phyloP scores from a whole-genome alignment of 1,140 invertebrate genomes.

The Gyrodactylus salaris region DNA sequence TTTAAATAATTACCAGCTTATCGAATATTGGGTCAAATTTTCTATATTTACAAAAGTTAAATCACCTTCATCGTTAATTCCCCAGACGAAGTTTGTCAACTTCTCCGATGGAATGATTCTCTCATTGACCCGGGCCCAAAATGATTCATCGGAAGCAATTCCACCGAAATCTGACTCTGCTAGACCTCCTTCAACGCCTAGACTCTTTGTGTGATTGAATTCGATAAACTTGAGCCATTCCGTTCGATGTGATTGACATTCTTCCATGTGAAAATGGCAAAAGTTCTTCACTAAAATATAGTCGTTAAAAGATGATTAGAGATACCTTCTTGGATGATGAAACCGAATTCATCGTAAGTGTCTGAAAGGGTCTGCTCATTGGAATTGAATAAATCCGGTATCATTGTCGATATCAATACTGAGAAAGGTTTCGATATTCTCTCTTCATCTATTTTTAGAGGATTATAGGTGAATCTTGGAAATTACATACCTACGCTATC shows the following conservation, averaged over 20 bases:
- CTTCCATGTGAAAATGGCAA: not conserved
- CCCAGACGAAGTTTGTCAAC: not conserved
- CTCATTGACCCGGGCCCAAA: not conserved
- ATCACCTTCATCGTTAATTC: not conserved
- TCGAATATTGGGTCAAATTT: too few relatives aligned
- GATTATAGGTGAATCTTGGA: too few relatives aligned
- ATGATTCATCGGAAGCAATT: not conserved
- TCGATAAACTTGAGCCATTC: not conserved
- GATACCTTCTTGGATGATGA: not conserved
- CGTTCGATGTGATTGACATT: not conserved
- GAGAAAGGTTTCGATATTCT: not conserved
- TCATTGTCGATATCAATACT: not conserved
- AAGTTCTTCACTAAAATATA: not conserved
- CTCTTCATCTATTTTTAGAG: too few relatives aligned
- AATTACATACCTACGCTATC: too few relatives aligned
- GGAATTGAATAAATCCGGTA: not conserved
- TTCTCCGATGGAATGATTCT: not conserved
- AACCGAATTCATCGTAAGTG: not conserved
- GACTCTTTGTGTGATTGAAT: not conserved
- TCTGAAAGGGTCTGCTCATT: not conserved
- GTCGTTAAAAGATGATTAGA: too few relatives aligned
- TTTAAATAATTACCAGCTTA: too few relatives aligned
- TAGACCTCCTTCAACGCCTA: not conserved
- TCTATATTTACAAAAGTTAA: too few relatives aligned
- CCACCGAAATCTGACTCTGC: not conserved